Percentiles rank a stretch among this genome's conserved stretches.
These are phyloP conservation scores for Alouatta palliata DNA, from an alignment of 2,113 vertebrate genomes.

Conservation along the genomic window DNA sequence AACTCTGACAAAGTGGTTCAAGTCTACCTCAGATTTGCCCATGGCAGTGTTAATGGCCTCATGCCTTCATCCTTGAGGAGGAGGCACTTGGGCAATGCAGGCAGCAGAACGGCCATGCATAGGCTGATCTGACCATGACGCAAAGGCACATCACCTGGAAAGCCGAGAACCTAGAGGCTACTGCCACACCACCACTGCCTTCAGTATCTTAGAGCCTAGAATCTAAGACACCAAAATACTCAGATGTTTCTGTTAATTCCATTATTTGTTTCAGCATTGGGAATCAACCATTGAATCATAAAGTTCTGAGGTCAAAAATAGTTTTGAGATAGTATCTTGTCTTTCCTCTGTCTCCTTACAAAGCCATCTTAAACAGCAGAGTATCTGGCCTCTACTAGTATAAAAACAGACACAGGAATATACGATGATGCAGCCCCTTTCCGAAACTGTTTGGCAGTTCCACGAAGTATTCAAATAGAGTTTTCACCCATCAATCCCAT, in stretches of 20 bases:
- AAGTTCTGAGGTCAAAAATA: background rate
- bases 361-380: background rate
- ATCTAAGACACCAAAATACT: background rate
- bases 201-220: background rate
- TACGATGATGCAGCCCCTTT: background rate
- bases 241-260: background rate
- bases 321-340: background rate
- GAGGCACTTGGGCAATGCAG: background rate
- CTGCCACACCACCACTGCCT: background rate
- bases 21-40: background rate
- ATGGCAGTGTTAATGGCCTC: background rate
- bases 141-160: too few species aligned
- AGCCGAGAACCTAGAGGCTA: background rate
- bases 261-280: slow-evolving; percentile 7
- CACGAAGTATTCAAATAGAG: background rate
- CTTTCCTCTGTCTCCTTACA: background rate
- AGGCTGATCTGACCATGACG: background rate
- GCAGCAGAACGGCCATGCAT: too few species aligned
- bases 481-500: slow-evolving; percentile 34
- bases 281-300: background rate
- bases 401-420: slow-evolving; percentile 5
- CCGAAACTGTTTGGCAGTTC: slow-evolving; percentile 23
- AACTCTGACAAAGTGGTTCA: background rate
- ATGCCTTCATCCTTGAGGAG: background rate
- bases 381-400: background rate